phyloP scores from a whole-genome alignment of 2,888 invertebrate species.

The Drosophila crucigera region DNA sequence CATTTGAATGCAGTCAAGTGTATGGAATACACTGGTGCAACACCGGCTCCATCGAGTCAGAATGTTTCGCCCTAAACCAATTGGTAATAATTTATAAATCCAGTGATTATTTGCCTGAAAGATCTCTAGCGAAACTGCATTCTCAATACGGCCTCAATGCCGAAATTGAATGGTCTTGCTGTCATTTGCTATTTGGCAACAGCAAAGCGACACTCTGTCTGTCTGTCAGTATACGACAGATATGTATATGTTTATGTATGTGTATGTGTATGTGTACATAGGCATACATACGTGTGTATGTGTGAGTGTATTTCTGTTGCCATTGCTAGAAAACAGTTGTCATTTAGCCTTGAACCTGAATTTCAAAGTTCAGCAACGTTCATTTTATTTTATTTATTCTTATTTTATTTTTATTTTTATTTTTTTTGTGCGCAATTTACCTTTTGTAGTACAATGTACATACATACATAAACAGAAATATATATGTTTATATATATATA shows the following conservation, averaged over 20 bases:
- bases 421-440: conserved; percentile 45
- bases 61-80: neutral
- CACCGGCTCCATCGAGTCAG: neutral
- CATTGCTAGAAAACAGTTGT: conserved; percentile 64
- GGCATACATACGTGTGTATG: neutral
- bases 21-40: neutral
- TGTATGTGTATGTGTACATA: neutral
- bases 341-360: conserved; percentile 75
- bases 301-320: conserved; percentile 14
- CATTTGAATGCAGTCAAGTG: conserved; percentile 22
- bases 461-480: neutral
- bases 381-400: conserved; percentile 7
- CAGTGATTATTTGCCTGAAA: neutral
- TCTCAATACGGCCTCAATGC: neutral
- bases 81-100: neutral
- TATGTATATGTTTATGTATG: neutral
- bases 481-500: neutral
- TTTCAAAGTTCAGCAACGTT: conserved; percentile 57
- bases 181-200: neutral
- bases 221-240: neutral
- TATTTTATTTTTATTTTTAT: conserved; percentile 1
- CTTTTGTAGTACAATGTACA: conserved; percentile 30
- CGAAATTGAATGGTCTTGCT: neutral
- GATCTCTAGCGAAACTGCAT: neutral
- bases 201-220: neutral